A percentile compares a stretch with the other conserved stretches of the same genome.
phyloP scores from a whole-genome alignment of 1,140 invertebrate species.

The Conus ventricosus region DNA sequence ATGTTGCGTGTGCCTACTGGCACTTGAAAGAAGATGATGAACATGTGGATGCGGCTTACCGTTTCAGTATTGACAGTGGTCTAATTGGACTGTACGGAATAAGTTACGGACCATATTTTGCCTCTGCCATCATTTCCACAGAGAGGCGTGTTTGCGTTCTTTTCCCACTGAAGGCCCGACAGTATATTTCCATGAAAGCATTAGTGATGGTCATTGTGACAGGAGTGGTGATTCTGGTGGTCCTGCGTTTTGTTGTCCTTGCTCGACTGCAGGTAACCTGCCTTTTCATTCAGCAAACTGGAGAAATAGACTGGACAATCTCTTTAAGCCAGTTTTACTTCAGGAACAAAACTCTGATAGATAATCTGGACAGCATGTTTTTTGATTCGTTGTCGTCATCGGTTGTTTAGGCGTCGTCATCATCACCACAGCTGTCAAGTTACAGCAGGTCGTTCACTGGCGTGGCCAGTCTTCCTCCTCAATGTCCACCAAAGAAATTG shows the following conservation, averaged over 20 bases:
- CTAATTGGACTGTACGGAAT: not conserved
- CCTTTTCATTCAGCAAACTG: not conserved
- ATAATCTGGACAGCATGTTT: too few relatives aligned
- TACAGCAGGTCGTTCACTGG: too few relatives aligned
- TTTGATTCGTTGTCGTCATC: too few relatives aligned
- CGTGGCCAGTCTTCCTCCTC: too few relatives aligned
- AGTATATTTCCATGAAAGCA: not conserved
- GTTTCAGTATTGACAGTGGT: not conserved
- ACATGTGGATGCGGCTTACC: not conserved
- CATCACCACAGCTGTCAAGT: too few relatives aligned
- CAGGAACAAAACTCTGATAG: not conserved
- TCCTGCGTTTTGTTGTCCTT: not conserved
- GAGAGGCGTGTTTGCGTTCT: not conserved
- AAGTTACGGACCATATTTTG: not conserved
- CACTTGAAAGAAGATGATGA: not conserved
- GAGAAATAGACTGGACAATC: not conserved
- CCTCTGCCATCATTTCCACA: not conserved
- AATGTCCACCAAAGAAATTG: too few relatives aligned
- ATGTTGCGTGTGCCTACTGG: not conserved
- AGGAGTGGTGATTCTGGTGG: not conserved
- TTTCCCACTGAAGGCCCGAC: not conserved
- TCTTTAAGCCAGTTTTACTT: not conserved
- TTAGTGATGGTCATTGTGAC: not conserved
- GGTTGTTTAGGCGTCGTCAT: not conserved
- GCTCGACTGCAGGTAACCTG: not conserved